A percentile compares a stretch with the other conserved stretches of the same genome.
phyloP scores from a whole-genome alignment of 2,113 vertebrate species.

The Clarias macrocephalus region DNA sequence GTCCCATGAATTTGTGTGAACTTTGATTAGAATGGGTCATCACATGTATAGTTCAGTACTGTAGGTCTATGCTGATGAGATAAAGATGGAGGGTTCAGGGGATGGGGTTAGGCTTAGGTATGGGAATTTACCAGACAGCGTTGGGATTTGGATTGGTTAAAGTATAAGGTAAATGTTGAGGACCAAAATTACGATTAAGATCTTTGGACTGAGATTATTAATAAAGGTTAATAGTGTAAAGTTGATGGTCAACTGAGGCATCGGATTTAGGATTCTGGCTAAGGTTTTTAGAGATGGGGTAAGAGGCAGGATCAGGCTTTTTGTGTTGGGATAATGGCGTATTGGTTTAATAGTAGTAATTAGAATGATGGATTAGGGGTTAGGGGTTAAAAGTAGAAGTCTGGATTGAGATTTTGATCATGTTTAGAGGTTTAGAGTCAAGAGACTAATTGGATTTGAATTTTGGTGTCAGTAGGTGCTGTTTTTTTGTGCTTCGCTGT shows the following conservation, averaged over 20 bases:
- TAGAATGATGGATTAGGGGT: not conserved
- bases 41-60: not conserved
- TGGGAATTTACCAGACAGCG: not conserved
- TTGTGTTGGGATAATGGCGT: no score
- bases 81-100: not conserved
- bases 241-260: not conserved
- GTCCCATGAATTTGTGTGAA: not conserved
- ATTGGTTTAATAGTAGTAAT: not conserved
- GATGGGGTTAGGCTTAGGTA: not conserved
- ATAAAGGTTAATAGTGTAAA: not conserved
- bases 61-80: not conserved
- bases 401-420: not conserved
- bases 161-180: not conserved
- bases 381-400: not conserved
- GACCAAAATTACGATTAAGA: not conserved
- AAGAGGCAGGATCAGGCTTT: not conserved
- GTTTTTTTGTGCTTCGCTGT: not conserved
- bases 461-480: not conserved
- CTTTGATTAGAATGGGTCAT: not conserved
- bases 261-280: not conserved
- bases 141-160: not conserved
- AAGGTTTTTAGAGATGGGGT: not conserved
- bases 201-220: not conserved
- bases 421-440: not conserved
- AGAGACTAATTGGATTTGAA: not conserved